Percentiles rank a stretch among this genome's conserved stretches.
Evolutionary conservation across 2,888 invertebrate genomes (phyloP).

Genomic region (Automeris io): DNA sequence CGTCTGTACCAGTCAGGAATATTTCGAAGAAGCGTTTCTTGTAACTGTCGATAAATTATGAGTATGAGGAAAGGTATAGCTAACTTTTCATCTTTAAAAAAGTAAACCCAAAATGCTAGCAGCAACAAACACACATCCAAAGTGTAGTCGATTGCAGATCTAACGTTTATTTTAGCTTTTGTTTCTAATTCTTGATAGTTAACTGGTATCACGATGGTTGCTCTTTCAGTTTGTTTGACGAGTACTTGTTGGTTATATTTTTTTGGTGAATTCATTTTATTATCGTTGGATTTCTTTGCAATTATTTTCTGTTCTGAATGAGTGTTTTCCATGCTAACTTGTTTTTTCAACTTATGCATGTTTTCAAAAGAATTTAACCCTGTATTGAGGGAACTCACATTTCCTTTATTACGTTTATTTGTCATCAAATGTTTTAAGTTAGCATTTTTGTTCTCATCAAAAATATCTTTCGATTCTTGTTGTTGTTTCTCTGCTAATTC

Average conservation of each 20-base stretch:
- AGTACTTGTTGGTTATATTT: constrained; percentile 45
- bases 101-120: constrained; percentile 88
- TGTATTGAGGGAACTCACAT: constrained; percentile 26
- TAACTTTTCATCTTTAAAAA: constrained; percentile 86
- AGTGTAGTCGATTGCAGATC: constrained; percentile 82
- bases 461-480: constrained; percentile 35
- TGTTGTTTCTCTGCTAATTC: constrained; percentile 74
- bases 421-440: constrained; percentile 27
- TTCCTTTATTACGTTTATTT: constrained; percentile 29
- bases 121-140: constrained; percentile 85
- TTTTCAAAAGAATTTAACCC: constrained; percentile 26
- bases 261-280: constrained; percentile 28
- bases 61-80: constrained; percentile 87
- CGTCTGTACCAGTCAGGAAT: constrained; percentile 76
- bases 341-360: constrained; percentile 22
- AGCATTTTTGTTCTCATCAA: constrained; percentile 15
- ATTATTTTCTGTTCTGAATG: constrained; percentile 22
- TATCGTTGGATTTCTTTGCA: constrained; percentile 15
- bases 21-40: constrained; percentile 78
- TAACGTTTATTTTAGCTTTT: constrained; percentile 81
- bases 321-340: constrained; percentile 20
- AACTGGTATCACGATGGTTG: constrained; percentile 66
- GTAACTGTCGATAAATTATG: constrained; percentile 86
- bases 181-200: constrained; percentile 76
- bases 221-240: constrained; percentile 59